Evolutionary conservation across 2,113 vertebrate genomes (phyloP).

Genomic region (Rhinopithecus roxellana): DNA sequence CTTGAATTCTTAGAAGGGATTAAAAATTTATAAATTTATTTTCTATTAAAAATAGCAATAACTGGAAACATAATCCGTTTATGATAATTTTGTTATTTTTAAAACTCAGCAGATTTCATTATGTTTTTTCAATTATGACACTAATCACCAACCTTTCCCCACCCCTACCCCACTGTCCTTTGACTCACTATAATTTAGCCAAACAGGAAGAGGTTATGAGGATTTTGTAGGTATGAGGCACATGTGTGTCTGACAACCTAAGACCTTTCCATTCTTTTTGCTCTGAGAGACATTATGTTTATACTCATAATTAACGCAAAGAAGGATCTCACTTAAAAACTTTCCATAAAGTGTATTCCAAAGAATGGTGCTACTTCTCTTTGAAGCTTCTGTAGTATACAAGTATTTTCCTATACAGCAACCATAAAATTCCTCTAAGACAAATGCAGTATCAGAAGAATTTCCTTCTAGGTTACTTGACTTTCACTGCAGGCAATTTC

Average conservation of each 20-base stretch:
- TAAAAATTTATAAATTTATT: not conserved
- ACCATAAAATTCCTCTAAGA: not conserved
- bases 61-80: not conserved
- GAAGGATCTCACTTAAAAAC: not conserved
- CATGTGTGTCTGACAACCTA: not conserved
- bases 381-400: not conserved
- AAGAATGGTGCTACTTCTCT: not conserved
- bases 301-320: not conserved
- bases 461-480: not conserved
- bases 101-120: not conserved
- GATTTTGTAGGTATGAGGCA: not conserved
- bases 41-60: not conserved
- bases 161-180: not conserved
- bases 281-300: not conserved
- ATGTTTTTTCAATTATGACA: not conserved
- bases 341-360: not conserved
- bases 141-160: not conserved
- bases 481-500: not conserved
- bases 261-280: not conserved
- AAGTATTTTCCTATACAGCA: not conserved
- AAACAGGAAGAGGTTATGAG: not conserved
- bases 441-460: not conserved
- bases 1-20: not conserved
- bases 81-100: not conserved
- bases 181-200: not conserved